These are phyloP conservation scores for Suillia variegata DNA, from an alignment of 2,888 invertebrate species.

Conservation along the genomic window DNA sequence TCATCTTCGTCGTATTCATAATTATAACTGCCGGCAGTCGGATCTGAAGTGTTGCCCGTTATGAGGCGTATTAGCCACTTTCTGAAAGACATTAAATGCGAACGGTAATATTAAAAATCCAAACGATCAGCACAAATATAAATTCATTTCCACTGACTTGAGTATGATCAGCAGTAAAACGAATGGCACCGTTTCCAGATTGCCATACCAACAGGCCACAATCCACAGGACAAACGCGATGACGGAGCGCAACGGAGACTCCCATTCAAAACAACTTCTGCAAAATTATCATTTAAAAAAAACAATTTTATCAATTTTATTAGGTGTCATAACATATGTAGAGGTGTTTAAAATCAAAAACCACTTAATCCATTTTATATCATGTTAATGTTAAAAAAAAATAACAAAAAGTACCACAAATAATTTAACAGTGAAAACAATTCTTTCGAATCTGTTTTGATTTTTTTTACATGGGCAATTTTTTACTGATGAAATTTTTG, in stretches of 20 bases:
- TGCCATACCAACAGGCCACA: slow-evolving; percentile 88
- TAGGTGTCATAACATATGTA: too few relatives aligned
- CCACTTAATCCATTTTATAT: too few relatives aligned
- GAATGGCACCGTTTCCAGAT: slow-evolving; percentile 93
- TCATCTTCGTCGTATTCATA: slow-evolving; percentile 80
- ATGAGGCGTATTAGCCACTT: slow-evolving; percentile 60
- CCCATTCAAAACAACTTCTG: slow-evolving; percentile 97
- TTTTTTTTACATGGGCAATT: too few relatives aligned
- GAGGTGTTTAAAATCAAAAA: too few relatives aligned
- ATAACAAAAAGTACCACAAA: neutral
- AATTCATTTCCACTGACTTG: slow-evolving; percentile 63
- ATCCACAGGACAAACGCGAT: slow-evolving; percentile 85
- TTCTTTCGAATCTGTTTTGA: neutral
- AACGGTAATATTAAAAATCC: neutral
- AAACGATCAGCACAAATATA: too few relatives aligned
- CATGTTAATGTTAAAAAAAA: neutral
- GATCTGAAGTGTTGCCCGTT: slow-evolving; percentile 52
- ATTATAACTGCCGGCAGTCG: slow-evolving; percentile 61
- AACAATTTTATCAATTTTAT: neutral
- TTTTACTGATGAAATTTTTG: too few relatives aligned
- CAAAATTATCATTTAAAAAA: slow-evolving; percentile 38
- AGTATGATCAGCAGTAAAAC: slow-evolving; percentile 78
- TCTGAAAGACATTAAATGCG: slow-evolving; percentile 34
- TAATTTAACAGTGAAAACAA: neutral
- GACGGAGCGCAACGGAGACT: slow-evolving; percentile 83